Evolutionary conservation across 2,888 invertebrate species (phyloP).

Genomic region (Amblyjoppa proteus): DNA sequence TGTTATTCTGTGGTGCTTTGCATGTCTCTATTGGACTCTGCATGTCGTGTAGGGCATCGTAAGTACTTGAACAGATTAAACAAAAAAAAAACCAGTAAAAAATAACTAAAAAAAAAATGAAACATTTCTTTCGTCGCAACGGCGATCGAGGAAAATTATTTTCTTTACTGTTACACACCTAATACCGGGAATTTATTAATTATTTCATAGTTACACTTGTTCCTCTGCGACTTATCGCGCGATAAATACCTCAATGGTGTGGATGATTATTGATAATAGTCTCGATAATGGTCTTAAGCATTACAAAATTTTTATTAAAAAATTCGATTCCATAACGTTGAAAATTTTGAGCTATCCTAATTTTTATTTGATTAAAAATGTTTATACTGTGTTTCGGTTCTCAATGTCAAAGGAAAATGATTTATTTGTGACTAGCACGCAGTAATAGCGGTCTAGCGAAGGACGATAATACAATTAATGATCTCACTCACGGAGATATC

Average conservation of each 20-base stretch:
- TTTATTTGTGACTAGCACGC: constrained; percentile 1
- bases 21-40: constrained; percentile 85
- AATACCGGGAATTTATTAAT: neutral
- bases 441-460: constrained; percentile 22
- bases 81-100: constrained; percentile 68
- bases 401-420: neutral
- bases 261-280: neutral
- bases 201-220: neutral
- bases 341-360: neutral
- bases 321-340: neutral
- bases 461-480: constrained; percentile 18
- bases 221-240: neutral
- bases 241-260: constrained; percentile 23
- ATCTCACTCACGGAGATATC: constrained; percentile 18
- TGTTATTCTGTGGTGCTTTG: constrained; percentile 85
- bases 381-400: neutral
- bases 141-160: constrained; percentile 20
- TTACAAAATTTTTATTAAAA: neutral
- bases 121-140: constrained; percentile 15
- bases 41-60: constrained; percentile 85
- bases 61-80: constrained; percentile 80
- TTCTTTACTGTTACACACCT: constrained; percentile 16
- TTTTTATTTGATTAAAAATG: neutral
- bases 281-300: neutral
- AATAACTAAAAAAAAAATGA: neutral